These are phyloP conservation scores for Drosophila nannoptera DNA, from an alignment of 1,140 invertebrate genomes.

Conservation along the genomic window DNA sequence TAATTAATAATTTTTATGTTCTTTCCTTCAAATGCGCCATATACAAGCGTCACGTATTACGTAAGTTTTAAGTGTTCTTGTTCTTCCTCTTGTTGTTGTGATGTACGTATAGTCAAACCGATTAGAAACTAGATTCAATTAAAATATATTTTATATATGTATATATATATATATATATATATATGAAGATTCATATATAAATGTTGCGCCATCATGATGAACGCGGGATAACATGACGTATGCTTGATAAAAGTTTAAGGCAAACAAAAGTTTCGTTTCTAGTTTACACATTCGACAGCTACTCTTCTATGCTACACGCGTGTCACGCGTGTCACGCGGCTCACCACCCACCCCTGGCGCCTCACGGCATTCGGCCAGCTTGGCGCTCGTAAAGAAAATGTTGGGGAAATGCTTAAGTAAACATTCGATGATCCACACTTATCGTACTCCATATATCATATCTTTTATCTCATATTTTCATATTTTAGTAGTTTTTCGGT, in stretches of 20 bases:
- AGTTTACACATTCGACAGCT: slow-evolving; percentile 65
- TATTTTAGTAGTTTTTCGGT: slow-evolving; percentile 43
- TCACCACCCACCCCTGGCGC: not conserved
- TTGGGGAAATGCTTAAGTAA: slow-evolving; percentile 44
- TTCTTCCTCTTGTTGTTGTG: slow-evolving; percentile 15
- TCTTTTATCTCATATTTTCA: not conserved
- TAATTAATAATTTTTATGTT: slow-evolving; percentile 15
- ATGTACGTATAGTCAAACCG: slow-evolving; percentile 16
- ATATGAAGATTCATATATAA: not conserved
- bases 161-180: slow-evolving; percentile 4
- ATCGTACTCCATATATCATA: slow-evolving; percentile 43
- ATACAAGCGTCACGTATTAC: slow-evolving; percentile 36
- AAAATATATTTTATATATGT: slow-evolving; percentile 20
- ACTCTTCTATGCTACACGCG: slow-evolving; percentile 46
- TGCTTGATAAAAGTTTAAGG: slow-evolving; percentile 62
- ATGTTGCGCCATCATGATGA: slow-evolving; percentile 27
- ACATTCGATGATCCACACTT: slow-evolving; percentile 49
- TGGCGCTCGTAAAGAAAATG: slow-evolving; percentile 9
- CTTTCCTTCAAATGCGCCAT: slow-evolving; percentile 35
- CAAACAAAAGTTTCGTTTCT: slow-evolving; percentile 79
- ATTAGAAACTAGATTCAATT: slow-evolving; percentile 29
- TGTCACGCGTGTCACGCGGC: slow-evolving; percentile 16
- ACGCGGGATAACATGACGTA: slow-evolving; percentile 13
- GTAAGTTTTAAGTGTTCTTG: slow-evolving; percentile 22
- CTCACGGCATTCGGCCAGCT: slow-evolving; percentile 2